These are phyloP conservation scores for Meganola albula DNA, from an alignment of 2,888 invertebrate species.

Conservation along the genomic window DNA sequence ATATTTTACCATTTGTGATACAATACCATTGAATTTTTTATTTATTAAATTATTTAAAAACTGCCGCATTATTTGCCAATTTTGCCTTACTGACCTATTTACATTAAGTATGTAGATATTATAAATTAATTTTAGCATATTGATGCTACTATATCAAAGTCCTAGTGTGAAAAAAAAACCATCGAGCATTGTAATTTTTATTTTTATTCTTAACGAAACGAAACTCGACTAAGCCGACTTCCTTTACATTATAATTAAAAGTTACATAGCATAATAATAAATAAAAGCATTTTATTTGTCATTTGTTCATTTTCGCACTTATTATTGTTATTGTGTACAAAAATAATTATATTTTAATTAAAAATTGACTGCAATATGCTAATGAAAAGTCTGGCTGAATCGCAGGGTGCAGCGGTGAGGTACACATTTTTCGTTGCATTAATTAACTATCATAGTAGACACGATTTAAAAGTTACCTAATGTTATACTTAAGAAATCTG, in stretches of 20 bases:
- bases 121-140: conserved; percentile 20
- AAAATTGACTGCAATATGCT: conserved; percentile 6
- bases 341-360: conserved; percentile 9
- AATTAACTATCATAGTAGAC: conserved; percentile 22
- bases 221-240: conserved; percentile 64
- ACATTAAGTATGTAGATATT: no score
- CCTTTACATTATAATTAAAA: conserved; percentile 38
- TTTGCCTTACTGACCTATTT: no score
- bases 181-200: conserved; percentile 64
- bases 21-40: not conserved
- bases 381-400: conserved; percentile 43
- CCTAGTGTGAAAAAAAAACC: conserved; percentile 44
- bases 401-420: conserved; percentile 49
- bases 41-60: conserved; percentile 5
- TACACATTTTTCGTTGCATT: conserved; percentile 38
- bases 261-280: not conserved
- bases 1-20: conserved; percentile 34
- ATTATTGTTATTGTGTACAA: conserved; percentile 42
- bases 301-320: conserved; percentile 5
- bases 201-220: conserved; percentile 57
- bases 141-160: conserved; percentile 16
- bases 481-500: conserved; percentile 26
- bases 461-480: no score
- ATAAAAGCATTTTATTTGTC: no score
- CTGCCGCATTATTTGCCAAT: no score